phyloP scores from a whole-genome alignment of 2,888 invertebrate genomes.

The Drosophila borborema region DNA sequence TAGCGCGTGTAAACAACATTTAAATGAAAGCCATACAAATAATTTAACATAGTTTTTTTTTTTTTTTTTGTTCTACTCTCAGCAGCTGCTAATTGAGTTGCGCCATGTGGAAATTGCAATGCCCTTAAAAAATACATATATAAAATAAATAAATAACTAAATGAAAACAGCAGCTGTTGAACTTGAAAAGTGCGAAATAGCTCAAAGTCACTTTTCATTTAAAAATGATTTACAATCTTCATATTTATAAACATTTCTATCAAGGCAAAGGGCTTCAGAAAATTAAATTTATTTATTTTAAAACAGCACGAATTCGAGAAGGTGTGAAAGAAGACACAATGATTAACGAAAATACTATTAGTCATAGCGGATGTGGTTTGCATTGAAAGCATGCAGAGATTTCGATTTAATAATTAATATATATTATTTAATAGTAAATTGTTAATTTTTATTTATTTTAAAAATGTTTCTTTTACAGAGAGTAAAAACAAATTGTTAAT shows the following conservation, averaged over 20 bases:
- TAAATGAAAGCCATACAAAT: slow-evolving; percentile 27
- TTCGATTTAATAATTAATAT: no score
- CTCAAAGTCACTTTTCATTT: slow-evolving; percentile 1
- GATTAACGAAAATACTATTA: background rate
- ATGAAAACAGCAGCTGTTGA: slow-evolving; percentile 10
- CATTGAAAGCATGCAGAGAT: background rate
- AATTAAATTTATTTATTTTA: background rate
- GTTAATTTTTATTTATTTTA: no score
- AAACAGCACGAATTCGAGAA: background rate
- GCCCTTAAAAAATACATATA: slow-evolving; percentile 23
- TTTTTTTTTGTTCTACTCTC: background rate
- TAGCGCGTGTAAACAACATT: slow-evolving; percentile 47
- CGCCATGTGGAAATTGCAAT: slow-evolving; percentile 26
- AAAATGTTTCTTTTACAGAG: no score
- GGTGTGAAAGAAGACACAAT: background rate
- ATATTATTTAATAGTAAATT: background rate
- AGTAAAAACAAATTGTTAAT: background rate
- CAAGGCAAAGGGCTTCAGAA: slow-evolving; percentile 1
- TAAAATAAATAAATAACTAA: no score
- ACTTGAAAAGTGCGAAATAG: slow-evolving; percentile 46
- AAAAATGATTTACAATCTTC: slow-evolving; percentile 1
- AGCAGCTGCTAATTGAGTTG: slow-evolving; percentile 33
- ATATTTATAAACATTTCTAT: slow-evolving; percentile 6
- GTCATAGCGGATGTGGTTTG: background rate
- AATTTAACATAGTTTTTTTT: slow-evolving; percentile 22